A percentile compares a stretch with the other conserved stretches of the same genome.
Conservation (phyloP, 2,888 invertebrate species). For the Sthenelais limicola region DNA sequence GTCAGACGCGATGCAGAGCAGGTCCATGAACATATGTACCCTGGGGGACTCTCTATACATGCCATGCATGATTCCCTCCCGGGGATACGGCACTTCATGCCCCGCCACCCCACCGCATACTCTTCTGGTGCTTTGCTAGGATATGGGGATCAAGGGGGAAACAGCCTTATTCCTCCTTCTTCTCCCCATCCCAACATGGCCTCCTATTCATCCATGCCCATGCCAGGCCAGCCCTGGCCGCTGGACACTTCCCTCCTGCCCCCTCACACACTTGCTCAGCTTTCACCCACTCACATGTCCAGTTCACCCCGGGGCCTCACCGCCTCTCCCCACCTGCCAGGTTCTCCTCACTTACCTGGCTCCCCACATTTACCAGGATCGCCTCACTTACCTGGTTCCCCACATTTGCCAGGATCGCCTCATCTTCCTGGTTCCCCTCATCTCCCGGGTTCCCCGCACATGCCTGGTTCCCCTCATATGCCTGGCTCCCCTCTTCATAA, state of each 20-base stretch:
- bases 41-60: no score
- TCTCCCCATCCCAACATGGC: slow-evolving; percentile 27
- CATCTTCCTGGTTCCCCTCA: slow-evolving; percentile 25
- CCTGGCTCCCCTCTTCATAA: slow-evolving; percentile 27
- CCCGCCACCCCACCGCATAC: neutral
- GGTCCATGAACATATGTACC: neutral
- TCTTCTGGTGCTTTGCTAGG: neutral
- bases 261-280: slow-evolving; percentile 38
- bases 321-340: slow-evolving; percentile 1
- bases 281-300: slow-evolving; percentile 11
- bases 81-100: slow-evolving; percentile 22
- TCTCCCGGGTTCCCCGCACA: slow-evolving; percentile 16
- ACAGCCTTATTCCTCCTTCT: slow-evolving; percentile 32
- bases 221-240: slow-evolving; percentile 26
- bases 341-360: neutral
- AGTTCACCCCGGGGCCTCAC: neutral
- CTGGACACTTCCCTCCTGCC: slow-evolving; percentile 20
- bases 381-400: slow-evolving; percentile 24
- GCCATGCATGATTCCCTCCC: slow-evolving; percentile 10
- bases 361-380: slow-evolving; percentile 3
- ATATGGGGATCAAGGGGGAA: slow-evolving; percentile 1
- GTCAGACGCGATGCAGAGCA: neutral
- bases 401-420: slow-evolving; percentile 22
- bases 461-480: slow-evolving; percentile 30
- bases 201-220: slow-evolving; percentile 33